Conservation (phyloP, 2,888 invertebrate species). For the Hydriomena furcata region DNA sequence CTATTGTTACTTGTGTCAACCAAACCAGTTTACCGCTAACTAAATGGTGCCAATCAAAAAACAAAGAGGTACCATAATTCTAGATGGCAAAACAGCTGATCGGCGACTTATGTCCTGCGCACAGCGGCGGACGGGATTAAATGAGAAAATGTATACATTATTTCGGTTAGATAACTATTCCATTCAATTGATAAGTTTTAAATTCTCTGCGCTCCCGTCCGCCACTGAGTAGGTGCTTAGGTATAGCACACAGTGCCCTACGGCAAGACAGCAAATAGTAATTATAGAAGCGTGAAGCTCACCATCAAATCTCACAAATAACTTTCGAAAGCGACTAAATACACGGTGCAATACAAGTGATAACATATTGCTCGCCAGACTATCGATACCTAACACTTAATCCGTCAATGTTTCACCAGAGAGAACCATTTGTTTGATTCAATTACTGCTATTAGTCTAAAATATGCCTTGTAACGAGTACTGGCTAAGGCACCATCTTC, state of each 20-base stretch:
- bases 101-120: too few species aligned
- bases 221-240: too few species aligned
- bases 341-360: slow-evolving; percentile 10
- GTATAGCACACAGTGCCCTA: too few species aligned
- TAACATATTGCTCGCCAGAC: slow-evolving; percentile 7
- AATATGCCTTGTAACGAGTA: slow-evolving; percentile 6
- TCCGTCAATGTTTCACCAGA: slow-evolving; percentile 24
- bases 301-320: slow-evolving; percentile 12
- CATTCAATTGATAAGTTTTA: too few species aligned
- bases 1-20: neutral
- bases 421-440: slow-evolving; percentile 1
- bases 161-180: too few species aligned
- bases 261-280: slow-evolving; percentile 7
- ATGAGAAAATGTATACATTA: too few species aligned
- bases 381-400: slow-evolving; percentile 23
- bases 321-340: slow-evolving; percentile 18
- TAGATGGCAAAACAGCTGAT: too few species aligned
- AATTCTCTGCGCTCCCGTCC: too few species aligned
- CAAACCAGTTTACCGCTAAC: too few species aligned
- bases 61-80: too few species aligned
- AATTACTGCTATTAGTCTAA: slow-evolving; percentile 15
- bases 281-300: slow-evolving; percentile 10
- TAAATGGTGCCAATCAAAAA: too few species aligned
- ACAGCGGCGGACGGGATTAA: too few species aligned
- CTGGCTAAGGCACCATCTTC: neutral